Evolutionary conservation across 2,113 vertebrate genomes (phyloP).

Genomic region (Isichthys henryi): DNA sequence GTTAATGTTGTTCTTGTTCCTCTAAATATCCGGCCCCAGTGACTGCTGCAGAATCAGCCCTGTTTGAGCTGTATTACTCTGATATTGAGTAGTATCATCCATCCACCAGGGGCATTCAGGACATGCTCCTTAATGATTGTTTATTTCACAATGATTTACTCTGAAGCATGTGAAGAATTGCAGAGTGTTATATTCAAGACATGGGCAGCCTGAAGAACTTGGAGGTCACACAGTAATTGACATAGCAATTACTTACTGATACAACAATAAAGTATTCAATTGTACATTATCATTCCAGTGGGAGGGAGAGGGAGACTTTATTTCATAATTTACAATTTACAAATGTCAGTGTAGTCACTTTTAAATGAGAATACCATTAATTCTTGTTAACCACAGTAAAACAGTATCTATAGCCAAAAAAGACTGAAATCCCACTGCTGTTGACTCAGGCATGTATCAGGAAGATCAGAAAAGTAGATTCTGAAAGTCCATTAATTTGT

Average conservation of each 20-base stretch:
- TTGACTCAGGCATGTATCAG: conserved; percentile 22
- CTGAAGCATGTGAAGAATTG: conserved; percentile 23
- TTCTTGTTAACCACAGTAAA: conserved; percentile 14
- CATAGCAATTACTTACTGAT: background rate
- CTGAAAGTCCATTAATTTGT: conserved; percentile 37
- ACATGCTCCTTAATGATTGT: conserved; percentile 27
- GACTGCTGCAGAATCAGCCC: background rate
- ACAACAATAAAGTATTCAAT: background rate
- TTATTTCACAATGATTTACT: conserved; percentile 36
- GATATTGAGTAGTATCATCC: conserved; percentile 30
- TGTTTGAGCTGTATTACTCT: background rate
- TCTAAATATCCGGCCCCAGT: background rate
- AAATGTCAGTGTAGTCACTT: background rate
- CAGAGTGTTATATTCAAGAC: conserved; percentile 29
- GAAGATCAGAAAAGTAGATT: conserved; percentile 38
- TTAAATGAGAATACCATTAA: conserved; percentile 7
- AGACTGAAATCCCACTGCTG: background rate
- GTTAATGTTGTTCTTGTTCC: too few relatives aligned
- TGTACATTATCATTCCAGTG: background rate
- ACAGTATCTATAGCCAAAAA: background rate
- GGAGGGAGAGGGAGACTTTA: background rate
- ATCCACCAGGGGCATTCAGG: conserved; percentile 11
- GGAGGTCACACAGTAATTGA: conserved; percentile 36
- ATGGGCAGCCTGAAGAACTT: conserved; percentile 31
- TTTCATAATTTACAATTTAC: conserved; percentile 3